phyloP scores from a whole-genome alignment of 2,888 invertebrate genomes.

The Phyllotreta striolata region DNA sequence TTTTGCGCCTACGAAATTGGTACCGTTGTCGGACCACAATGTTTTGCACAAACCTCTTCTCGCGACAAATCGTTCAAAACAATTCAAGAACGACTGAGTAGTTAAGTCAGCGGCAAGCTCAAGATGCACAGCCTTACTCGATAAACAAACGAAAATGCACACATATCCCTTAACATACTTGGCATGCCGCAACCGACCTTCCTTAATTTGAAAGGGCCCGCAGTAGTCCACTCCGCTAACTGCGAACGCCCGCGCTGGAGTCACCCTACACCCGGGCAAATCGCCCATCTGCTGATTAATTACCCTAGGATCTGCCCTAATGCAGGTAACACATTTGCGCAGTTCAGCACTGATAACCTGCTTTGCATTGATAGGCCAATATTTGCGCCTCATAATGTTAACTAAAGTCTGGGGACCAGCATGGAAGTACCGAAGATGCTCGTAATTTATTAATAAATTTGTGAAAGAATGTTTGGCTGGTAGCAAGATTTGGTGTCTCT shows the following conservation, averaged over 20 bases:
- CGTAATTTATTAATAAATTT: conserved; percentile 34
- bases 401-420: conserved; percentile 38
- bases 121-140: conserved; percentile 27
- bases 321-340: conserved; percentile 37
- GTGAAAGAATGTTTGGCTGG: conserved; percentile 20
- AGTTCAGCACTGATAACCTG: conserved; percentile 23
- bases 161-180: conserved; percentile 40
- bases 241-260: conserved; percentile 35
- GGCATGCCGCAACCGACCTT: conserved; percentile 34
- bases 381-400: conserved; percentile 29
- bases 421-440: conserved; percentile 38
- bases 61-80: conserved; percentile 18
- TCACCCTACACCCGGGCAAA: conserved; percentile 41
- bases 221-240: conserved; percentile 42
- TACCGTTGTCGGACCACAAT: conserved; percentile 22
- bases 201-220: conserved; percentile 41
- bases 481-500: conserved; percentile 22
- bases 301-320: conserved; percentile 33
- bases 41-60: conserved; percentile 21
- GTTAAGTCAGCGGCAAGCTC: conserved; percentile 20
- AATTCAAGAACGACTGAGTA: conserved; percentile 18
- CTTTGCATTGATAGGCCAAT: conserved; percentile 36
- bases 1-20: conserved; percentile 16
- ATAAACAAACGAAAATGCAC: conserved; percentile 31
- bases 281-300: conserved; percentile 46